These are phyloP conservation scores for Neoarius graeffei DNA, from an alignment of 2,113 vertebrate species.

Conservation along the genomic window DNA sequence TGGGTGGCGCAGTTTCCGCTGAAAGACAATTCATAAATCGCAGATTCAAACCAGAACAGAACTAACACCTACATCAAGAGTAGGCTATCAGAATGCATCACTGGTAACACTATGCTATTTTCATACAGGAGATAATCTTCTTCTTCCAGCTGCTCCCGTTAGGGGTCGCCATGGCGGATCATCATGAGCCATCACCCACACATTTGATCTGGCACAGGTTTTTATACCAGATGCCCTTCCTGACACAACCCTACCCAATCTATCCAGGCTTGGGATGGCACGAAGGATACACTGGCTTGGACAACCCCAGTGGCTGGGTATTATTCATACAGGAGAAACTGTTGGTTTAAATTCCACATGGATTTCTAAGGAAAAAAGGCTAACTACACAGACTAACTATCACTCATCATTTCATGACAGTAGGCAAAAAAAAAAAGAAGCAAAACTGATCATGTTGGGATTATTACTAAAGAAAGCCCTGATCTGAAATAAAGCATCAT, in stretches of 20 bases:
- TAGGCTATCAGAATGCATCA: neutral
- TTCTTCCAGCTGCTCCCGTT: too few relatives aligned
- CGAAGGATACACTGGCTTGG: too few relatives aligned
- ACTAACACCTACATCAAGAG: neutral
- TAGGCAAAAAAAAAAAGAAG: neutral
- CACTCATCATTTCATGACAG: neutral
- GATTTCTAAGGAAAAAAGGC: neutral
- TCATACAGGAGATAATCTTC: neutral
- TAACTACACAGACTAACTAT: neutral
- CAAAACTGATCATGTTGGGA: neutral
- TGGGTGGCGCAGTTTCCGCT: slow-evolving; percentile 93
- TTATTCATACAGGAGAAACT: neutral
- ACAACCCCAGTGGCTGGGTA: too few relatives aligned
- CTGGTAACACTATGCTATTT: neutral
- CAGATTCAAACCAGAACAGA: neutral
- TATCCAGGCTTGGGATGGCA: too few relatives aligned
- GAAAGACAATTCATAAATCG: slow-evolving; percentile 7
- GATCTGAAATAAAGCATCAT: neutral
- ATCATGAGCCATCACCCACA: too few relatives aligned
- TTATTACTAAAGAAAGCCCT: neutral
- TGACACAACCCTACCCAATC: too few relatives aligned
- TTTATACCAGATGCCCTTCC: too few relatives aligned
- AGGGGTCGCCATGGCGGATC: too few relatives aligned
- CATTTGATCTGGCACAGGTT: too few relatives aligned
- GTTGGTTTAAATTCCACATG: neutral